These are phyloP conservation scores for Spinus pinus DNA, from an alignment of 2,797 vertebrate genomes.

Conservation along the genomic window DNA sequence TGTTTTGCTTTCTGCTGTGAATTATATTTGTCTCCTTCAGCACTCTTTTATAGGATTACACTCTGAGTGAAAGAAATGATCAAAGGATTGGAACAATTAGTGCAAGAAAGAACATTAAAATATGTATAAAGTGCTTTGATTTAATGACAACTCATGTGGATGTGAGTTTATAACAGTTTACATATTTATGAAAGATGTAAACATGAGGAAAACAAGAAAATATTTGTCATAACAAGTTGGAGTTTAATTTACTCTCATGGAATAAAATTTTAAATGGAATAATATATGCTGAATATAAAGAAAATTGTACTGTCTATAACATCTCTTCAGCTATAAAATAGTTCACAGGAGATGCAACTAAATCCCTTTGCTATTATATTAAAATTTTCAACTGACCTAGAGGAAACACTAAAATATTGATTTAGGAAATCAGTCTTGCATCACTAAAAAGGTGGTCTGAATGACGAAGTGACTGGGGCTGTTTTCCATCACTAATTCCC, in stretches of 20 bases:
- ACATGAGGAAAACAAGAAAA: neutral
- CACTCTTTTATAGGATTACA: neutral
- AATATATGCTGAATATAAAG: neutral
- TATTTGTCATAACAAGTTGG: neutral
- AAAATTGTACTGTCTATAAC: neutral
- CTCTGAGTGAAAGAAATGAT: neutral
- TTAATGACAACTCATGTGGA: neutral
- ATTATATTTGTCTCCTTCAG: neutral
- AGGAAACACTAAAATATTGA: slow-evolving; percentile 30
- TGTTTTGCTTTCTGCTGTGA: neutral
- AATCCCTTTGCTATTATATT: neutral
- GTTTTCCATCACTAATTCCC: neutral
- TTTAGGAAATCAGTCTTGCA: neutral
- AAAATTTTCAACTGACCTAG: slow-evolving; percentile 10
- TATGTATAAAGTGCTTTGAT: slow-evolving; percentile 3
- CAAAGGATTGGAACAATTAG: slow-evolving; percentile 28
- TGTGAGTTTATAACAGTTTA: neutral
- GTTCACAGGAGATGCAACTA: neutral
- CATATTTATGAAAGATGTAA: slow-evolving; percentile 23
- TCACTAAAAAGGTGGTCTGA: neutral
- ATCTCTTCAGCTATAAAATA: neutral
- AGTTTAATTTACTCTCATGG: neutral
- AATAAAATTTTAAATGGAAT: slow-evolving; percentile 9
- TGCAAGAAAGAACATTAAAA: neutral
- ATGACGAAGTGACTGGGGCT: neutral